These are phyloP conservation scores for Notechis scutatus DNA, from an alignment of 2,113 vertebrate species.

Conservation along the genomic window DNA sequence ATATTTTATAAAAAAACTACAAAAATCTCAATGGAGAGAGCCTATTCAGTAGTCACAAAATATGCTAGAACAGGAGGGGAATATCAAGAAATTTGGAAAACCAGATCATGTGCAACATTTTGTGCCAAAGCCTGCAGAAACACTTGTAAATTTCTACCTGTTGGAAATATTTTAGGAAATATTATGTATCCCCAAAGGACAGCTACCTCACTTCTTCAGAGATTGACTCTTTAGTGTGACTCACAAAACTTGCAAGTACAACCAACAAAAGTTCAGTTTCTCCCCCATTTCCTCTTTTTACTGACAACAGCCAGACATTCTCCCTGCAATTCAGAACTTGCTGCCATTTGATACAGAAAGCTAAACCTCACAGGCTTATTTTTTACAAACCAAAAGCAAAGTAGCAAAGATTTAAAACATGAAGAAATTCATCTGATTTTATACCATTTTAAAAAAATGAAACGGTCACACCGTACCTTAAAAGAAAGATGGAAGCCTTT, in stretches of 20 bases:
- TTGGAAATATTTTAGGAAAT: not conserved
- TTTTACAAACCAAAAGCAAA: not conserved
- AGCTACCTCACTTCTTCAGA: not conserved
- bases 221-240: not conserved
- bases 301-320: not conserved
- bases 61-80: not conserved
- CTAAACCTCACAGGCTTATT: not conserved
- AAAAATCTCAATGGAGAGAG: not conserved
- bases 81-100: not conserved
- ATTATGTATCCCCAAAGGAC: not conserved
- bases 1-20: not conserved
- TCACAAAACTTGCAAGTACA: not conserved
- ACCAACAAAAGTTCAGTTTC: not conserved
- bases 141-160: not conserved
- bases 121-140: not conserved
- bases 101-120: not conserved
- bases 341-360: not conserved
- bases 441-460: not conserved
- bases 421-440: not conserved
- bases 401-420: not conserved
- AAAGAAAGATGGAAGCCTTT: slow-evolving; percentile 90
- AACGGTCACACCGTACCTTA: slow-evolving; percentile 71
- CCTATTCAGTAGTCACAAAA: not conserved
- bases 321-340: not conserved
- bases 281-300: not conserved